Conservation (phyloP, 2,797 vertebrate genomes). For the Leptodon cayanensis region DNA sequence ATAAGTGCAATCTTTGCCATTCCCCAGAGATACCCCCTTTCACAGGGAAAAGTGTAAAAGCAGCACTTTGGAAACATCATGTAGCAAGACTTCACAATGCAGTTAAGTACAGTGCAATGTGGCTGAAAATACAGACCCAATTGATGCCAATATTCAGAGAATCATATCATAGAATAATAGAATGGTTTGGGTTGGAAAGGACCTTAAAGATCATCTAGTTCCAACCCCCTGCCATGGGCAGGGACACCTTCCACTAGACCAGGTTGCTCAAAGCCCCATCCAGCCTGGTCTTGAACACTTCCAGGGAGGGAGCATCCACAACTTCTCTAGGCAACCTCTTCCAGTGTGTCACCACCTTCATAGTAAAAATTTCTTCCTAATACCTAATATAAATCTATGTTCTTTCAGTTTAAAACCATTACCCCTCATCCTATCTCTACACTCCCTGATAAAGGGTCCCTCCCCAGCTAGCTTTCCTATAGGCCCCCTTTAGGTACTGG, state of each 20-base stretch:
- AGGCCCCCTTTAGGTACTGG: neutral
- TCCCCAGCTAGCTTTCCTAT: neutral
- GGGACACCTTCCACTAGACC: neutral
- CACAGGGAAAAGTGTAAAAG: neutral
- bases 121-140: neutral
- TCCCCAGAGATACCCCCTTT: neutral
- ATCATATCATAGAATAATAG: neutral
- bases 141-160: neutral
- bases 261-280: neutral
- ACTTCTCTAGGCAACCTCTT: neutral
- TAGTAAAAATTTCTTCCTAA: neutral
- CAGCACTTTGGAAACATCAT: neutral
- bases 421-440: neutral
- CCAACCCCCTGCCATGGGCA: fast-evolving
- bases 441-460: fast-evolving
- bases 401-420: neutral
- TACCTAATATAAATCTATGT: neutral
- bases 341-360: neutral
- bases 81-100: neutral
- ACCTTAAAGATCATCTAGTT: neutral
- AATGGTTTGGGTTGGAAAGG: neutral
- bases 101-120: neutral
- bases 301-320: neutral
- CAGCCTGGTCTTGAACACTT: neutral
- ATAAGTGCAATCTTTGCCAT: neutral